Base-by-base conservation (phyloP, 1,140 invertebrate genomes). In the Brachionus sp. region DNA sequence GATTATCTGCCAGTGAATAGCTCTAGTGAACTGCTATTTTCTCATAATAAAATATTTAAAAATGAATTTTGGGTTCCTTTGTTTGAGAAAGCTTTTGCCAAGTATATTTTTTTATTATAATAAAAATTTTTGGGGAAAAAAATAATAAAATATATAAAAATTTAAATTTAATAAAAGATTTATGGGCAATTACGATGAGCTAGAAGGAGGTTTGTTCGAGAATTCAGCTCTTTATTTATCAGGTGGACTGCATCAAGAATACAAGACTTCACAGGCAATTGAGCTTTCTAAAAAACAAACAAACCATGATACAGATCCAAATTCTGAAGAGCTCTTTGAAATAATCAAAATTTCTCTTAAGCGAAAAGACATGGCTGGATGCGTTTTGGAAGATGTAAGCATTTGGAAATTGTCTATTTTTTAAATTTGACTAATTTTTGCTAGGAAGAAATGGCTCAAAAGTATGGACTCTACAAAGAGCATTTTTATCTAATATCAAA, bases 1-100 rank as follows among this genome's bases (percentile, higher is more conserved):
- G 77, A 80, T 23, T 80, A 80, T 62, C 23, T 80, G 19, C 77
- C 77, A 1, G 64, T 87, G 2, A 84, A 85, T 70, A 84, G 84
- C 19, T 84, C 86, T 33, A 86, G 86, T 0, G 44, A 83, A 10
- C 84, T 88, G 2, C 25, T 87, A 42, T 88, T 85, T 78, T 86
- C 86, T 6, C 84, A 85, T 5, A 87, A 86, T 66, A 29, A 84
- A 3, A 44, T 57, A 3, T 84, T 85, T 62, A 12, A 84, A 0
- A 84, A 84, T n/a, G 88, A 89, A 84, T 89, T 89, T 82, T 89
- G 88, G 88, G 86, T 87, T n/a, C 85, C 88, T 5, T 84, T 88
- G 1, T 42, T 88, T 44, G 88, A 89, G 84, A 89, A 89, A 84
- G 87, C 87, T 10, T 86, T 86, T 77, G 86, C 87, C 3, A 87